Evolutionary conservation across 2,113 vertebrate species (phyloP).

Genomic region (Eonycteris spelaea): DNA sequence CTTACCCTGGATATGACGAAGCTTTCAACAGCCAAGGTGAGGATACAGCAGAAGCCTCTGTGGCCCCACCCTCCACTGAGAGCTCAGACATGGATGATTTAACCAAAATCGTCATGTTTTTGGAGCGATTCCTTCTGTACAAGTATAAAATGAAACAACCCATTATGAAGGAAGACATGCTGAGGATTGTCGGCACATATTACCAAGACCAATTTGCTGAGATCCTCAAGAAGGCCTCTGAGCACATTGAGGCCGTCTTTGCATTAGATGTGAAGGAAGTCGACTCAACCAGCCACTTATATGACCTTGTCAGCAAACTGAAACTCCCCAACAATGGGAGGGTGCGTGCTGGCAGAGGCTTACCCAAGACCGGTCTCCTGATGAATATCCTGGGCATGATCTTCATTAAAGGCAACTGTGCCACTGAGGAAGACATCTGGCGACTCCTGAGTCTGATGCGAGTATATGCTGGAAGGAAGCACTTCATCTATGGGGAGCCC

Average conservation of each 20-base stretch:
- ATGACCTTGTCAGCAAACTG: constrained; percentile 29
- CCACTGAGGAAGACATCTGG: constrained; percentile 44
- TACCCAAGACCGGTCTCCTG: constrained; percentile 46
- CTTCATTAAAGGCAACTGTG: not conserved
- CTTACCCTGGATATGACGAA: not conserved
- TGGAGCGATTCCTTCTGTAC: not conserved
- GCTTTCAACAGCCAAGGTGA: not conserved
- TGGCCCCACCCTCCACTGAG: fast-evolving
- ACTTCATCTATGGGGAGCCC: constrained; percentile 44
- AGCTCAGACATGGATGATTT: not conserved
- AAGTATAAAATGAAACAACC: not conserved
- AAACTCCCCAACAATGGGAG: constrained; percentile 50
- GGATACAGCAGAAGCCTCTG: fast-evolving
- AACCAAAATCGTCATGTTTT: fast-evolving
- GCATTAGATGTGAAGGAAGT: not conserved
- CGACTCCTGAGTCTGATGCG: not conserved
- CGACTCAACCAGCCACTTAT: not conserved
- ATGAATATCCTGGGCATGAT: constrained; percentile 43
- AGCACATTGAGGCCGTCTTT: not conserved
- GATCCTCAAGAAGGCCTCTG: constrained; percentile 12
- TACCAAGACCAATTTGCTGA: not conserved
- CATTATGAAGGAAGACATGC: not conserved
- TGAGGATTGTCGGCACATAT: not conserved
- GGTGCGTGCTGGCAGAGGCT: not conserved
- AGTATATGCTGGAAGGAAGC: constrained; percentile 30